Percentiles rank a stretch among this genome's conserved stretches.
phyloP scores from a whole-genome alignment of 2,888 invertebrate genomes.

The Bugula neritina region DNA sequence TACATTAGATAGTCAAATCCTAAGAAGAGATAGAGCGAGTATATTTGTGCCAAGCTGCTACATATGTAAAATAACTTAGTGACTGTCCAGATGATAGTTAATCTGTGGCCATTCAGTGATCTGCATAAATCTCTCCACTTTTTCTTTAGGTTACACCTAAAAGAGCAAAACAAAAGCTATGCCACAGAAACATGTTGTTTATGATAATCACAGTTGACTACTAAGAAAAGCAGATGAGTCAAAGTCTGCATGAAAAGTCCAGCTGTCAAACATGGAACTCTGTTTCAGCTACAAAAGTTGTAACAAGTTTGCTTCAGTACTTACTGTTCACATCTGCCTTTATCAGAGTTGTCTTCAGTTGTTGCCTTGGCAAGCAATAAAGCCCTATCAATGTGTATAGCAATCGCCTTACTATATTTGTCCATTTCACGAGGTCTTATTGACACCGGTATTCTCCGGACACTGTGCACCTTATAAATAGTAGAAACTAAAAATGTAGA shows the following conservation, averaged over 20 bases:
- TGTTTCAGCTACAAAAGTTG: too few relatives aligned
- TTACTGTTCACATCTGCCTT: too few relatives aligned
- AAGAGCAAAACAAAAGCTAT: too few relatives aligned
- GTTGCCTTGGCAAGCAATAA: neutral
- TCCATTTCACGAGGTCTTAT: neutral
- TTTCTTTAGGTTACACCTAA: too few relatives aligned
- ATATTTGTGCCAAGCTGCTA: constrained; percentile 5
- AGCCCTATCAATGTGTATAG: neutral
- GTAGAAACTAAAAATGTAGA: too few relatives aligned
- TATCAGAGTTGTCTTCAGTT: neutral
- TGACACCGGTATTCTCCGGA: neutral
- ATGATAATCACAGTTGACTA: too few relatives aligned
- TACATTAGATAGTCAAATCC: neutral
- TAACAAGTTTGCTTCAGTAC: too few relatives aligned
- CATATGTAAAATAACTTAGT: neutral
- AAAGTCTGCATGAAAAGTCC: too few relatives aligned
- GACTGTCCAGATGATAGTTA: neutral
- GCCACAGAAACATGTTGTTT: too few relatives aligned
- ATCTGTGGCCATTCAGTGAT: neutral
- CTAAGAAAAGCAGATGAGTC: too few relatives aligned
- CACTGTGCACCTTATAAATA: neutral
- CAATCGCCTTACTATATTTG: neutral
- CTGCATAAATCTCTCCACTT: neutral
- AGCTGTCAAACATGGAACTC: too few relatives aligned
- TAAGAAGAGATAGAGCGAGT: constrained; percentile 7